Percentiles rank a stretch among this genome's conserved stretches.
Evolutionary conservation across 1,140 invertebrate species (phyloP).

Genomic region (Trachelipus rathkii): DNA sequence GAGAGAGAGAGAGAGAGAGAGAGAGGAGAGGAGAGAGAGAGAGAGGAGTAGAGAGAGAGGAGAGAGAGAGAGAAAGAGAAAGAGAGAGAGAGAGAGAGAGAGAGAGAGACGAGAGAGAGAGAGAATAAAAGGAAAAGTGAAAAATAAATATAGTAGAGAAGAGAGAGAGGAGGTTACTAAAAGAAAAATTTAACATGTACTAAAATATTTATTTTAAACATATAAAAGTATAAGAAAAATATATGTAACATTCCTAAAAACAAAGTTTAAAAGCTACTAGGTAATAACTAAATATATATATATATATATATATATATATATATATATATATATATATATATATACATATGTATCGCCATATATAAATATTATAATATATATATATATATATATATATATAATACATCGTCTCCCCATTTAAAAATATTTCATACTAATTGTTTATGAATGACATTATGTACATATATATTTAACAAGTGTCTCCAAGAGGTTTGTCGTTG

Average conservation of each 20-base stretch:
- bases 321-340: conserved; percentile 15
- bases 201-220: too few relatives aligned
- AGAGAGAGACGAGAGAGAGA: background rate
- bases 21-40: background rate
- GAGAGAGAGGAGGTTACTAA: too few relatives aligned
- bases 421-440: too few relatives aligned
- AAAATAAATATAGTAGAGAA: too few relatives aligned
- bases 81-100: conserved; percentile 2
- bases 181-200: too few relatives aligned
- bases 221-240: too few relatives aligned
- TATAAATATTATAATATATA: conserved; percentile 11
- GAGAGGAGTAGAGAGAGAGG: too few relatives aligned
- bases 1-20: background rate
- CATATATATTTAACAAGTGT: too few relatives aligned
- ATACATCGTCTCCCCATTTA: background rate
- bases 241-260: too few relatives aligned
- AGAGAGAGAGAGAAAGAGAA: background rate
- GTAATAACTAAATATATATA: background rate
- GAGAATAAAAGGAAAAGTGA: background rate
- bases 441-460: too few relatives aligned
- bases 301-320: background rate
- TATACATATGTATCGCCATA: background rate
- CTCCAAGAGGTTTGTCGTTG: too few relatives aligned
- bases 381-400: background rate
- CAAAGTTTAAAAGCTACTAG: too few relatives aligned